A percentile compares a stretch with the other conserved stretches of the same genome.
Evolutionary conservation across 2,888 invertebrate species (phyloP).

Genomic region (Hydriomena furcata): DNA sequence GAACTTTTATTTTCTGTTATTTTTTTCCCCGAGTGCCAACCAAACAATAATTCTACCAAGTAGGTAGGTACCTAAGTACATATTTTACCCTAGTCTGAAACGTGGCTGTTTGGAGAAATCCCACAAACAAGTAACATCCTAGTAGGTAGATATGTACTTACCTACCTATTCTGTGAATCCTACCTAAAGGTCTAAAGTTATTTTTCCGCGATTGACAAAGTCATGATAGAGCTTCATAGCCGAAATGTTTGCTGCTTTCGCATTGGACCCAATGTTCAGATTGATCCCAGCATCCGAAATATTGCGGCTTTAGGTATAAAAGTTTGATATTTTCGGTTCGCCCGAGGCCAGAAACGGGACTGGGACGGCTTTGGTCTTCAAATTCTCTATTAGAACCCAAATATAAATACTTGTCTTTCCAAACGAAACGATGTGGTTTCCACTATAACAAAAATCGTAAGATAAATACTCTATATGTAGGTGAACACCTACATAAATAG

Average conservation of each 20-base stretch:
- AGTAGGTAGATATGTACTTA: too few relatives aligned
- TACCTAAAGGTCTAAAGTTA: too few relatives aligned
- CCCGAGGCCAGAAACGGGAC: slow-evolving; percentile 56
- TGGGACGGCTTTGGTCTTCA: slow-evolving; percentile 53
- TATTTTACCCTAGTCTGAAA: too few relatives aligned
- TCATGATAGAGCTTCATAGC: not conserved
- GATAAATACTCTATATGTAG: not conserved
- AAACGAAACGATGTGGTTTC: slow-evolving; percentile 40
- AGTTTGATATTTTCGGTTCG: slow-evolving; percentile 54
- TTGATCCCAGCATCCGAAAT: slow-evolving; percentile 58
- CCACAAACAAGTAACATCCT: too few relatives aligned
- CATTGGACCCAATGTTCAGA: slow-evolving; percentile 63
- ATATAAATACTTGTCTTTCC: slow-evolving; percentile 83
- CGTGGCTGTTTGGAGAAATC: too few relatives aligned
- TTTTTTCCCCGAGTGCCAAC: too few relatives aligned
- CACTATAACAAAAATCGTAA: slow-evolving; percentile 14
- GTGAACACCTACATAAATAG: too few relatives aligned
- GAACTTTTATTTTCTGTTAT: too few relatives aligned
- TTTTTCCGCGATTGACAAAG: too few relatives aligned
- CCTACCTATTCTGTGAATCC: too few relatives aligned
- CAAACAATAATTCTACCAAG: too few relatives aligned
- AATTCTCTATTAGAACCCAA: slow-evolving; percentile 73
- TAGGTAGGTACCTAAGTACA: too few relatives aligned
- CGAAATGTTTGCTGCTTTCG: slow-evolving; percentile 35
- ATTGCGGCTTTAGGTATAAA: slow-evolving; percentile 56